Evolutionary conservation across 2,888 invertebrate species (phyloP), one percentile per base, ranked within the genome.

Genomic region (Liposcelis brunnea): DNA sequence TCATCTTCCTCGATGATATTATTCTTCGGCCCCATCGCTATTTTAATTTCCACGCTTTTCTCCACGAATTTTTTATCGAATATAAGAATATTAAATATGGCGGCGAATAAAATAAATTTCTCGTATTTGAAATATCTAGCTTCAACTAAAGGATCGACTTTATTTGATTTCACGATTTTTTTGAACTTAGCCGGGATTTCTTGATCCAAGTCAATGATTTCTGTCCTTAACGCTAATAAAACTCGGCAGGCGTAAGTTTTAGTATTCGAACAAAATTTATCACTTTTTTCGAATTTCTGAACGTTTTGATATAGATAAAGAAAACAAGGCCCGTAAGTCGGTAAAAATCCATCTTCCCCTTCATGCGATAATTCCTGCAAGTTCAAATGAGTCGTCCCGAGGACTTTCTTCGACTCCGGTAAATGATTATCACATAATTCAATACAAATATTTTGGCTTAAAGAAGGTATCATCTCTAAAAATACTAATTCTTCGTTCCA

Each of bases 251-350:
- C 26, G 26, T 26, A 26, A 4, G 26, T 26, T 4, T 4, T 8
- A 26, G 5, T 26, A 4, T 26, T 26, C 26, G 26, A 26, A 26
- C 26, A 26, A 26, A 4, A 26, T 4, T 26, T 8, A 8, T 26
- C 26, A 26, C 26, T 8, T 8, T 8, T 4, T 6, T 26, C 26
- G 8, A 26, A 26, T 26, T 8, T 35, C 10, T 35, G 14, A 35
- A 15, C 16, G 15, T 40, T 6, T 18, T 40, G 3, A 18, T 18
- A 40, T 15, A 40, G 6, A 40, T 40, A 40, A 3, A 40, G 6
- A 11, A 40, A 40, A n/a, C 15, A 14, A n/a, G 40, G 40, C 4
- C 40, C 40, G 40, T 15, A 40, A 18, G 40, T 18, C 12, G 40
- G 40, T 18, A 40, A 18, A 7, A 40, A 12, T 5, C 19, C 19